Conservation (phyloP, 2,113 vertebrate genomes). For the Tretioscincus oriximinensis region DNA sequence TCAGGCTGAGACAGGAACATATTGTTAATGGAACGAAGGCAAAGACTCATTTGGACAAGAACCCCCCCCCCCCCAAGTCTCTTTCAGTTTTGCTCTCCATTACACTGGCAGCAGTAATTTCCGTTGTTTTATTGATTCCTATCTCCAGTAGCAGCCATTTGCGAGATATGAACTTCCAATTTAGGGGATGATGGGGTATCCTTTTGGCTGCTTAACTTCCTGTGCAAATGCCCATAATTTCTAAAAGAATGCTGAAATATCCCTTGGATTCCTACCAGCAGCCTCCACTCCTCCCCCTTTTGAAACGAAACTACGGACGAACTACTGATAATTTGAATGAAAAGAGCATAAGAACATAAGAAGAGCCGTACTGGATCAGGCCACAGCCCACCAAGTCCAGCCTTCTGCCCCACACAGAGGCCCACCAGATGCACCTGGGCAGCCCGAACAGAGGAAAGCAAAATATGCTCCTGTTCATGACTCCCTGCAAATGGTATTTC, state of each 20-base stretch:
- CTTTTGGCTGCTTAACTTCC: slow-evolving; percentile 26
- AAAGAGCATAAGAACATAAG: neutral
- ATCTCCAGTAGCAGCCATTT: slow-evolving; percentile 49
- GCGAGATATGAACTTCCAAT: slow-evolving; percentile 32
- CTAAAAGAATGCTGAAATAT: neutral
- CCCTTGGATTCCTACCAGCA: slow-evolving; percentile 31
- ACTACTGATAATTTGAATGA: neutral
- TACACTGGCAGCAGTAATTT: slow-evolving; percentile 55
- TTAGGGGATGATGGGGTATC: slow-evolving; percentile 25
- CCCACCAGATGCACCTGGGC: no score
- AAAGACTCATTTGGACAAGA: slow-evolving; percentile 42
- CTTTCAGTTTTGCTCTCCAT: slow-evolving; percentile 46
- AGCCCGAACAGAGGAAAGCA: no score
- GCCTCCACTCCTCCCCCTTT: neutral
- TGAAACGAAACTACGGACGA: slow-evolving; percentile 17
- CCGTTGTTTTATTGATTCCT: slow-evolving; percentile 34
- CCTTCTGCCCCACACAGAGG: no score
- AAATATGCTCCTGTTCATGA: no score
- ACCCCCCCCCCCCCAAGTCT: slow-evolving; percentile 30
- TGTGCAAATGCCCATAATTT: slow-evolving; percentile 35
- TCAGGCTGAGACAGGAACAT: slow-evolving; percentile 50
- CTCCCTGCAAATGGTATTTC: no score
- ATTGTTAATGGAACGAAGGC: slow-evolving; percentile 37
- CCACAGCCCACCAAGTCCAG: no score
- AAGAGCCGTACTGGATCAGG: no score